phyloP scores from a whole-genome alignment of 2,888 invertebrate genomes.

The Rhagonycha fulva region DNA sequence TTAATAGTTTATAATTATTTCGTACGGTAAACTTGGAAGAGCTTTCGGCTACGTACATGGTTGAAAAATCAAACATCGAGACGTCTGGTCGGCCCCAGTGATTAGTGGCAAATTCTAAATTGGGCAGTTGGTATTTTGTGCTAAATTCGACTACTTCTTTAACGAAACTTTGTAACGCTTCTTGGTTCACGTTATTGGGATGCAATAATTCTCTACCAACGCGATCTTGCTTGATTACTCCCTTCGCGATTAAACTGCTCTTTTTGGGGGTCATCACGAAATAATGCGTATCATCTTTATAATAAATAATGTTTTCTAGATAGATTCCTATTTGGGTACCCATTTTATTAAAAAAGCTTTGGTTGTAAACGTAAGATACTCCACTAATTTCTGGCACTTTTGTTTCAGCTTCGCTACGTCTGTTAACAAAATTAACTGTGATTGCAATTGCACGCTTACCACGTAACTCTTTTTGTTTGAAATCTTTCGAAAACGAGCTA shows the following conservation, averaged over 20 bases:
- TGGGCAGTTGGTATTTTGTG: conserved; percentile 83
- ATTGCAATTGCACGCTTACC: conserved; percentile 99
- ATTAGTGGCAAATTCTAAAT: conserved; percentile 94
- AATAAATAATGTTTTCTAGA: conserved; percentile 98
- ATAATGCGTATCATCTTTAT: conserved; percentile 99
- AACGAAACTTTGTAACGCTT: conserved; percentile 87
- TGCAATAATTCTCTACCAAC: conserved; percentile 89
- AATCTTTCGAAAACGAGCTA: conserved; percentile 88
- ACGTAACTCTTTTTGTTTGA: conserved; percentile 92
- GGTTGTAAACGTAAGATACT: conserved; percentile 98
- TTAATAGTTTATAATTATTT: conserved; percentile 78
- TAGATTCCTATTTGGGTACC: conserved; percentile 90
- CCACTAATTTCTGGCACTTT: conserved; percentile 95
- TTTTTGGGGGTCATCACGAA: conserved; percentile 99
- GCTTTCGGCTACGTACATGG: conserved; percentile 97
- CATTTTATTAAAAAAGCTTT: conserved; percentile 96
- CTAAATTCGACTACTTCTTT: conserved; percentile 94
- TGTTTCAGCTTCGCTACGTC: conserved; percentile 90
- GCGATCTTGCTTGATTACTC: conserved; percentile 83
- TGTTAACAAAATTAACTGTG: conserved; percentile 98
- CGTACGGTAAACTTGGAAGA: conserved; percentile 82
- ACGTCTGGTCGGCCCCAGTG: conserved; percentile 97
- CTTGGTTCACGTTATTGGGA: conserved; percentile 88
- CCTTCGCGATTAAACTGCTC: conserved; percentile 89
- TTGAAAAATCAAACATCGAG: conserved; percentile 98